phyloP scores from a whole-genome alignment of 1,140 invertebrate species.

The Dinothrombium tinctorium region DNA sequence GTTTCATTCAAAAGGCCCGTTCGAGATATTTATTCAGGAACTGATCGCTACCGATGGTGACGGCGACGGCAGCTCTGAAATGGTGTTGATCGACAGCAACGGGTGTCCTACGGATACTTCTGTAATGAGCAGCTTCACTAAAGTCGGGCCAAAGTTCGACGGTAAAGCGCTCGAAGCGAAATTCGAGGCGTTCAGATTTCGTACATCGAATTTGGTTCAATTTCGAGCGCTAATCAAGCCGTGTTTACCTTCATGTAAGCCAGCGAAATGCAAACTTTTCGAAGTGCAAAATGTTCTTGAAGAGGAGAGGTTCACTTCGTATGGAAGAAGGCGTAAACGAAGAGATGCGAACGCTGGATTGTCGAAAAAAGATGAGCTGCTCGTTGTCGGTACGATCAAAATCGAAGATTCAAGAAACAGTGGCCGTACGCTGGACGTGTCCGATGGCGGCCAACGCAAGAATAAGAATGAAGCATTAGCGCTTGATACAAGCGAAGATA shows the following conservation, averaged over 20 bases:
- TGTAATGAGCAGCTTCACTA: slow-evolving; percentile 28
- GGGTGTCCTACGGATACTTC: slow-evolving; percentile 33
- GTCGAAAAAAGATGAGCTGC: slow-evolving; percentile 36
- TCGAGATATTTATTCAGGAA: slow-evolving; percentile 80
- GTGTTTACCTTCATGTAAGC: slow-evolving; percentile 71
- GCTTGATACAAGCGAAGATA: too few species aligned
- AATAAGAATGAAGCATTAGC: too few species aligned
- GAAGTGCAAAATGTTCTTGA: slow-evolving; percentile 22
- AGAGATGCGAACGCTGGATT: slow-evolving; percentile 18
- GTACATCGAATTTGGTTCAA: slow-evolving; percentile 75
- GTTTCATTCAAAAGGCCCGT: too few species aligned
- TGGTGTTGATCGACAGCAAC: slow-evolving; percentile 62
- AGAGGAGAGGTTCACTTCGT: slow-evolving; percentile 50
- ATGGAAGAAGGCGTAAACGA: slow-evolving; percentile 33
- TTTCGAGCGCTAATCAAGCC: slow-evolving; percentile 78
- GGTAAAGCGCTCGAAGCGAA: slow-evolving; percentile 53
- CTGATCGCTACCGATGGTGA: slow-evolving; percentile 84
- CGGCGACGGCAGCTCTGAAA: slow-evolving; percentile 54
- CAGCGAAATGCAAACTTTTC: slow-evolving; percentile 19
- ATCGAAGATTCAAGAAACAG: too few species aligned
- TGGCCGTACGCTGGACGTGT: too few species aligned
- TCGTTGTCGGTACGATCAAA: slow-evolving; percentile 66
- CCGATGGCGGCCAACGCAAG: too few species aligned
- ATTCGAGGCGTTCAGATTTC: slow-evolving; percentile 89
- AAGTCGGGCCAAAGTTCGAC: slow-evolving; percentile 25